Evolutionary conservation across 2,888 invertebrate species (phyloP), one percentile per base, ranked within the genome.

Genomic region (Tyria jacobaeae): DNA sequence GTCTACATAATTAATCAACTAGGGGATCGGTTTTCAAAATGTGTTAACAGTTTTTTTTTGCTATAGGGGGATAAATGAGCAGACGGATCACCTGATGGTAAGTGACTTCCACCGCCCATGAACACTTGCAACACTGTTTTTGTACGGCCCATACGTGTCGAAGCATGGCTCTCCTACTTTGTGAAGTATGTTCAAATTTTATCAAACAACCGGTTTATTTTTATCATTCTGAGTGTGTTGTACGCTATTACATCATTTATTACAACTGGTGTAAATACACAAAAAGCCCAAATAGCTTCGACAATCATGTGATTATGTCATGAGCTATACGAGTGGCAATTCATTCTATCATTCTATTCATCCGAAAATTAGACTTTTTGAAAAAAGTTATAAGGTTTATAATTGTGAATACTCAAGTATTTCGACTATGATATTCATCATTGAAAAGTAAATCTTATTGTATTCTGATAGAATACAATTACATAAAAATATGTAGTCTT

Each of bases 271-370:
- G 25, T 24, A 83, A 85, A 85, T 73, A 85, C 77, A 83, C 79
- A 85, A 87, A 86, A 88, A 87, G 81, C 86, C 80, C 85, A 88
- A 90, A 89, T 87, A 87, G 74, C 81, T 83, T 81, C 74, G 70
- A 68, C 78, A 75, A 73, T 76, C 74, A 75, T 64, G 69, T 79
- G 80, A 88, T 89, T 88, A 87, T 85, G 83, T 85, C 82, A 84
- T 83, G 82, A 90, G 89, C 85, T 84, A 77, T 80, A 75, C 82
- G 81, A 80, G 78, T 72, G 75, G 71, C 76, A 79, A 80, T 80
- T 81, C n/a, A 21, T 39, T 52, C n/a, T 9, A 10, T 25, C 27
- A 25, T n/a, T 21, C 17, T 50, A 12, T 31, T 27, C 48, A 62
- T 10, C 53, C n/a, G n/a, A 24, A 84, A 76, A 72, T 27, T 57